Conservation (phyloP, 2,113 vertebrate genomes). For the Miniopterus natalensis region DNA sequence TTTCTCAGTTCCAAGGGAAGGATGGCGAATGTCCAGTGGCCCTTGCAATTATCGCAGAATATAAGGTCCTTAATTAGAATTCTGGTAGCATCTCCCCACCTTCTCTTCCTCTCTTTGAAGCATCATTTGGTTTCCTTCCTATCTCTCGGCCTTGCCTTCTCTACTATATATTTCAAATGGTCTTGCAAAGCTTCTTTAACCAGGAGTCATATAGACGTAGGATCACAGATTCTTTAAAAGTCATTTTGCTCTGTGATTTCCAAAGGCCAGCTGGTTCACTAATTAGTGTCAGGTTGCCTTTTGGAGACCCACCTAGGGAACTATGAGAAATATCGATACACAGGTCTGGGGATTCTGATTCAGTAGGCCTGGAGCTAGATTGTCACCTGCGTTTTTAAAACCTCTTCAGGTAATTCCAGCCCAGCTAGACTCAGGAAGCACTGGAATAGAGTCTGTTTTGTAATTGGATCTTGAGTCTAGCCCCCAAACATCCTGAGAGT, state of each 20-base stretch:
- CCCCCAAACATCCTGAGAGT: neutral
- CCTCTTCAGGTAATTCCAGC: neutral
- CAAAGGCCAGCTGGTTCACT: neutral
- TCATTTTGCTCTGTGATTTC: neutral
- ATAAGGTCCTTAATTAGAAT: conserved; percentile 39
- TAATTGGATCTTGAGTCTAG: neutral
- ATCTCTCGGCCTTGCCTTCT: neutral
- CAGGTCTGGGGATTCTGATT: neutral
- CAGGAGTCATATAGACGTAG: neutral
- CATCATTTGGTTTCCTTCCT: conserved; percentile 32
- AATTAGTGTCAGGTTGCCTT: neutral
- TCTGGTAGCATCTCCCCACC: neutral
- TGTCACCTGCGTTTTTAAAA: neutral
- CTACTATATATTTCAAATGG: neutral
- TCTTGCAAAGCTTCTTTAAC: neutral
- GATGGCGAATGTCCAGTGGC: neutral
- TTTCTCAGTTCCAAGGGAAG: conserved; percentile 71
- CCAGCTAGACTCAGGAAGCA: neutral
- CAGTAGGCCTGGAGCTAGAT: neutral
- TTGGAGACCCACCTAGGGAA: neutral
- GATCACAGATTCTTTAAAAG: neutral
- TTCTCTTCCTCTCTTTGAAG: neutral
- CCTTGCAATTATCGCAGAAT: conserved; percentile 52
- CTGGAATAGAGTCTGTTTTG: neutral
- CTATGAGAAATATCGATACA: neutral